A percentile compares a stretch with the other conserved stretches of the same genome.
phyloP scores from a whole-genome alignment of 2,888 invertebrate species.

The Exephanes ischioxanthus region DNA sequence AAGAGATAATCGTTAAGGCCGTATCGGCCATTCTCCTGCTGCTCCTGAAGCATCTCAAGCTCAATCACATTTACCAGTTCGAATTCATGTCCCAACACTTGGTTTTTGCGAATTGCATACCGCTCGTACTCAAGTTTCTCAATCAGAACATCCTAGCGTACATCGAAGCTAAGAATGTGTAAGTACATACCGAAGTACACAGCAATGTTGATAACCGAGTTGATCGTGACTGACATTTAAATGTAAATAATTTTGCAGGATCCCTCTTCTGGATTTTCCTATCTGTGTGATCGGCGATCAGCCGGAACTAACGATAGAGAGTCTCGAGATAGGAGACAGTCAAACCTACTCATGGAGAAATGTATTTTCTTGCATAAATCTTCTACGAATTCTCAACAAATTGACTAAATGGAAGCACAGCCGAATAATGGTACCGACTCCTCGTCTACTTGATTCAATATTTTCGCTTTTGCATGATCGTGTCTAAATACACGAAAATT shows the following conservation, averaged over 20 bases:
- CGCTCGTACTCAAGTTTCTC: constrained; percentile 98
- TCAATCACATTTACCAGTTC: constrained; percentile 99
- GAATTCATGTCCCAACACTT: constrained; percentile 99
- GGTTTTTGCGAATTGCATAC: constrained; percentile 99
- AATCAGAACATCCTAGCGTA: constrained; percentile 99
- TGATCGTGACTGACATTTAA: constrained; percentile 43
- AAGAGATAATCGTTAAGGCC: constrained; percentile 99
- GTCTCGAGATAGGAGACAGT: constrained; percentile 93
- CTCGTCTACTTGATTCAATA: neutral
- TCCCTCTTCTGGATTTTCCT: constrained; percentile 97
- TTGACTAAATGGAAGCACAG: constrained; percentile 99
- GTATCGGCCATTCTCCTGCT: constrained; percentile 95
- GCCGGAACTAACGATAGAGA: constrained; percentile 96
- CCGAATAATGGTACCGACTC: constrained; percentile 91
- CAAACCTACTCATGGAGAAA: constrained; percentile 98
- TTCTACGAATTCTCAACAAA: constrained; percentile 98
- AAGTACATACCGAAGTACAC: constrained; percentile 77
- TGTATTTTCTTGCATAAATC: constrained; percentile 98
- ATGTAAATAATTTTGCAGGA: constrained; percentile 85
- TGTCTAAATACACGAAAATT: constrained; percentile 20
- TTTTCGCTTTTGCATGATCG: neutral
- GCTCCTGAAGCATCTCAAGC: constrained; percentile 98
- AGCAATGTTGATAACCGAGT: neutral
- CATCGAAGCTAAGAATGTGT: constrained; percentile 96
- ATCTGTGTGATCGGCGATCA: constrained; percentile 98